Base-by-base conservation (phyloP, 1,140 invertebrate species). In the Drosophila bocki region DNA sequence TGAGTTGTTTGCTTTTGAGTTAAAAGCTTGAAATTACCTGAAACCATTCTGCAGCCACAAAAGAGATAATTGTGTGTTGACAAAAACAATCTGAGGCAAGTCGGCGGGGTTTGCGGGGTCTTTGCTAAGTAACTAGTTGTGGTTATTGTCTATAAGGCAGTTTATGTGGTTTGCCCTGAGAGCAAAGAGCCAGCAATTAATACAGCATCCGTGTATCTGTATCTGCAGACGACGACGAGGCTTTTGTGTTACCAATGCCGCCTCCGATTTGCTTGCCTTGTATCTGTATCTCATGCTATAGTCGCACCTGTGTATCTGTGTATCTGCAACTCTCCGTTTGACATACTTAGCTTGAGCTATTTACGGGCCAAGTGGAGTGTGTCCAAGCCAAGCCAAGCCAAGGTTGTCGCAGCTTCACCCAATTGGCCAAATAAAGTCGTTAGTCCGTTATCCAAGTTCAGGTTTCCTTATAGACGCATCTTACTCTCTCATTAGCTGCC, bases 361-460 rank as follows among this genome's bases (percentile, higher is more conserved):
- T 88, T 90, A 84, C 85, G 81, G 81, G 35, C 19, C 53, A 22
- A 26, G 19, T 90, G 80, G 88, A 88, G 84, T 90, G 84, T 81
- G 80, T 58, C 60, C 51, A 22, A 61, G 39, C 35, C 29, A 22
- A 61, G 39, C 35, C 29, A 68, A 48, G 45, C 22, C 83, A 86
- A 86, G 83, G 82, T 82, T 90, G 70, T 45, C 19, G 61, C 60
- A 44, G 80, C 80, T 83, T 87, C 84, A 88, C 84, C 84, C 84
- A 88, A 90, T 88, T 88, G 85, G 84, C 84, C 84, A 88, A 88
- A 88, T 88, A 88, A 80, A 71, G 67, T 48, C 68, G 50, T 48
- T 51, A n/a, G 53, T 80, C 85, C 85, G 85, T 84, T 90, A 87
- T 39, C 42, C 64, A 64, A 44, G 47, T 75, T 9, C 83, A 77